A percentile compares a stretch with the other conserved stretches of the same genome.
These are phyloP conservation scores for Ceratina australensis DNA, from an alignment of 1,140 invertebrate genomes.

Conservation along the genomic window DNA sequence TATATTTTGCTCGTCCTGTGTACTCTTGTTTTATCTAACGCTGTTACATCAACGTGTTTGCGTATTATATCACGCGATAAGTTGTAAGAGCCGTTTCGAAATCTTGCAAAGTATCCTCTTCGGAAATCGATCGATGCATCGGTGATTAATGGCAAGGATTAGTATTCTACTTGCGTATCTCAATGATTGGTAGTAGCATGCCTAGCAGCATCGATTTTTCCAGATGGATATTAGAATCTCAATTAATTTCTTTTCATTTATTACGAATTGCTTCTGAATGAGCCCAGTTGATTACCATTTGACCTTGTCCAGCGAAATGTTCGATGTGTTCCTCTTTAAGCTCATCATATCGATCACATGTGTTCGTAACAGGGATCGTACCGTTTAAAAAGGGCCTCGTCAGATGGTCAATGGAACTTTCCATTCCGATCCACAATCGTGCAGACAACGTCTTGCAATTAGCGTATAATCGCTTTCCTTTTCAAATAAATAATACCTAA, in stretches of 20 bases:
- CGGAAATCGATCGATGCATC: conserved; percentile 5
- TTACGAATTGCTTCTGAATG: neutral
- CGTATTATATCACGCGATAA: no score
- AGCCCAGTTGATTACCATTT: neutral
- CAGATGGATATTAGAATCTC: no score
- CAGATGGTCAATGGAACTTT: conserved; percentile 12
- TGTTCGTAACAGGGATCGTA: neutral
- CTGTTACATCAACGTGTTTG: neutral
- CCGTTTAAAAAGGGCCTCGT: neutral
- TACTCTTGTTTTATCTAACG: neutral
- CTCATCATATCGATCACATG: conserved; percentile 1
- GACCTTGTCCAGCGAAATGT: neutral
- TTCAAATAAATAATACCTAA: no score
- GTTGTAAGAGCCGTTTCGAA: no score
- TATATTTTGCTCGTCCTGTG: neutral
- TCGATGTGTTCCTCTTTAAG: neutral
- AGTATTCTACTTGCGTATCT: neutral
- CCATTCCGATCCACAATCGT: neutral
- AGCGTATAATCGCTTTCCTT: no score
- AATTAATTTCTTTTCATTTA: no score
- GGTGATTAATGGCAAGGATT: neutral
- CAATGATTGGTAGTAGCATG: no score
- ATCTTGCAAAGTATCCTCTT: neutral
- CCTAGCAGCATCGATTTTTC: no score
- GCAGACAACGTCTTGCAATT: no score